These are phyloP conservation scores for Cryptoprocta ferox DNA, from an alignment of 2,797 vertebrate genomes.

Conservation along the genomic window DNA sequence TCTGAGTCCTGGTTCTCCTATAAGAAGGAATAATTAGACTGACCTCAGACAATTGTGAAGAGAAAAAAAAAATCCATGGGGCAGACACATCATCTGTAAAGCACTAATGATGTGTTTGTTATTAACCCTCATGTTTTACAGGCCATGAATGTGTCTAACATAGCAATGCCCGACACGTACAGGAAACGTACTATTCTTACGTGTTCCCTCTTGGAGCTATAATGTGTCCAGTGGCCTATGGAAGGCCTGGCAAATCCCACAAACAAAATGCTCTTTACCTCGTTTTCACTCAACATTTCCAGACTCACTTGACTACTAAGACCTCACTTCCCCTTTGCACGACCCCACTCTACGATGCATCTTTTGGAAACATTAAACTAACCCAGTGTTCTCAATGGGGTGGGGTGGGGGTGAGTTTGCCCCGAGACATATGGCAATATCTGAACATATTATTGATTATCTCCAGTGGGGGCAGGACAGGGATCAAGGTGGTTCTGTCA, in stretches of 20 bases:
- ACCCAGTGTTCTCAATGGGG: background rate
- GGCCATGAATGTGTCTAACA: background rate
- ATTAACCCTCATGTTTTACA: background rate
- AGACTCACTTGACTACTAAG: background rate
- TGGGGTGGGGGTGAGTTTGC: background rate
- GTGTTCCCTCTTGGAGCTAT: background rate
- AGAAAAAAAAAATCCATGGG: background rate
- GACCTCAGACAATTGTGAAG: background rate
- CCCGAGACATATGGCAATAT: background rate
- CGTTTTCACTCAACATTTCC: background rate
- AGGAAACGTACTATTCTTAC: background rate
- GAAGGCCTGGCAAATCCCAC: background rate
- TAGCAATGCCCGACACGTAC: background rate
- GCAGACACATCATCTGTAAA: background rate
- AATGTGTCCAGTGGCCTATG: background rate
- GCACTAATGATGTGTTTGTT: background rate
- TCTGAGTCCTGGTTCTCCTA: background rate
- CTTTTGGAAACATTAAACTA: background rate
- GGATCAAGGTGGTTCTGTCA: background rate
- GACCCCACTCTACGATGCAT: background rate
- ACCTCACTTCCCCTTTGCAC: background rate
- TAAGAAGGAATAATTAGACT: background rate
- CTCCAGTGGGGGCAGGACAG: background rate
- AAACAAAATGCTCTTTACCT: slow-evolving; percentile 5
- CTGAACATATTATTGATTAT: background rate